A percentile compares a stretch with the other conserved stretches of the same genome.
These are phyloP conservation scores for Cheilosia vulpina DNA, from an alignment of 2,888 invertebrate species.

Conservation along the genomic window DNA sequence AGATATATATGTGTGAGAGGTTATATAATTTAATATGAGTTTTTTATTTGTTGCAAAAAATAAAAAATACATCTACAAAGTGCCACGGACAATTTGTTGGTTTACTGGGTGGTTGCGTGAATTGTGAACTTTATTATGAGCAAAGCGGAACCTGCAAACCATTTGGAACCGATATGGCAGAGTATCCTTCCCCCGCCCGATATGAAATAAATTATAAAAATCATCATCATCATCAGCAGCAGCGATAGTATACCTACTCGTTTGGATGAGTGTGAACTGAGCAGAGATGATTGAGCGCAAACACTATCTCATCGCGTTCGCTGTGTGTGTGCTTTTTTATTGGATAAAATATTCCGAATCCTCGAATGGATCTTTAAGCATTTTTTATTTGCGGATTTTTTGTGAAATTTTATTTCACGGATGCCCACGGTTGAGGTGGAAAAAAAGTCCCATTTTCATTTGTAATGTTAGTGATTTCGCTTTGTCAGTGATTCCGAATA, in stretches of 20 bases:
- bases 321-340: slow-evolving; percentile 27
- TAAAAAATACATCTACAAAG: slow-evolving; percentile 11
- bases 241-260: neutral
- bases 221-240: slow-evolving; percentile 52
- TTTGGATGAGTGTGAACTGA: slow-evolving; percentile 3
- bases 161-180: slow-evolving; percentile 32
- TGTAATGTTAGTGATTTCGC: slow-evolving; percentile 55
- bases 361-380: slow-evolving; percentile 30
- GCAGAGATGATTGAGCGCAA: slow-evolving; percentile 7
- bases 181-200: slow-evolving; percentile 21
- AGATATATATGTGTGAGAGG: slow-evolving; percentile 6
- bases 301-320: slow-evolving; percentile 29
- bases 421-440: neutral
- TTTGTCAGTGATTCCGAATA: slow-evolving; percentile 41
- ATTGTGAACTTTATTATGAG: slow-evolving; percentile 47
- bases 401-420: slow-evolving; percentile 25
- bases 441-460: slow-evolving; percentile 60
- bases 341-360: slow-evolving; percentile 49
- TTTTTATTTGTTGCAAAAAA: slow-evolving; percentile 47
- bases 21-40: slow-evolving; percentile 59
- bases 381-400: slow-evolving; percentile 5
- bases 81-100: neutral
- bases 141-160: slow-evolving; percentile 42
- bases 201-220: slow-evolving; percentile 68
- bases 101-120: slow-evolving; percentile 20